Evolutionary conservation across 1,140 invertebrate genomes (phyloP).

Genomic region (Hypsibius dujardini): DNA sequence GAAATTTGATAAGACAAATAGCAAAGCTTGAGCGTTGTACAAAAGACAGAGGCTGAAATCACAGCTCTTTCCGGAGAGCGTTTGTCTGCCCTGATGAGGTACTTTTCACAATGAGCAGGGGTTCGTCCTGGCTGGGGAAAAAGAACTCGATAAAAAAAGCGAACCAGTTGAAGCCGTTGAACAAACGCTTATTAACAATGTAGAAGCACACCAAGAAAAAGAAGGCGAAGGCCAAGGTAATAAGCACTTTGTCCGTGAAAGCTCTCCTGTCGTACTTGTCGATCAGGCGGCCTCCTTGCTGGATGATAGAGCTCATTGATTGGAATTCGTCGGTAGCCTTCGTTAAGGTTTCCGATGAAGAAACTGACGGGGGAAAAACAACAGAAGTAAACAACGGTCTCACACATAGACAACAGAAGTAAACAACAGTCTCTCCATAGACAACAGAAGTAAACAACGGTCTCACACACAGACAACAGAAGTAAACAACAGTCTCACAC

Average conservation of each 20-base stretch:
- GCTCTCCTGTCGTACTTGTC: conserved; percentile 82
- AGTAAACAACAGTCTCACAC: background rate
- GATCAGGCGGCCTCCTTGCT: conserved; percentile 67
- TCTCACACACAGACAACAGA: conserved; percentile 9
- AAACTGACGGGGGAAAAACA: conserved; percentile 23
- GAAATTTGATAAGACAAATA: too few relatives aligned
- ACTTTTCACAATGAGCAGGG: background rate
- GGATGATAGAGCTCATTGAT: conserved; percentile 62
- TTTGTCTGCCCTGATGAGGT: too few relatives aligned
- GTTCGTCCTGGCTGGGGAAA: conserved; percentile 16
- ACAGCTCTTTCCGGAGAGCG: too few relatives aligned
- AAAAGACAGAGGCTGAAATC: too few relatives aligned
- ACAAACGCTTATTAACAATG: conserved; percentile 69
- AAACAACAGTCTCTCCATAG: background rate
- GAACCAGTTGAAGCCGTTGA: conserved; percentile 36
- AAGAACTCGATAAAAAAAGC: conserved; percentile 13
- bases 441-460: background rate
- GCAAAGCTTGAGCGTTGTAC: too few relatives aligned
- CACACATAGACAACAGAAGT: conserved; percentile 12
- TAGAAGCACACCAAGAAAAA: conserved; percentile 78
- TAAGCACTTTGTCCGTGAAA: conserved; percentile 77
- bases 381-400: background rate
- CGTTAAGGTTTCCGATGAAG: conserved; percentile 35
- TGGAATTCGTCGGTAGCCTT: conserved; percentile 65
- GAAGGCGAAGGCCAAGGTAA: conserved; percentile 73